These are phyloP conservation scores for Drosophila repletoides DNA, from an alignment of 1,140 invertebrate genomes.

Conservation along the genomic window DNA sequence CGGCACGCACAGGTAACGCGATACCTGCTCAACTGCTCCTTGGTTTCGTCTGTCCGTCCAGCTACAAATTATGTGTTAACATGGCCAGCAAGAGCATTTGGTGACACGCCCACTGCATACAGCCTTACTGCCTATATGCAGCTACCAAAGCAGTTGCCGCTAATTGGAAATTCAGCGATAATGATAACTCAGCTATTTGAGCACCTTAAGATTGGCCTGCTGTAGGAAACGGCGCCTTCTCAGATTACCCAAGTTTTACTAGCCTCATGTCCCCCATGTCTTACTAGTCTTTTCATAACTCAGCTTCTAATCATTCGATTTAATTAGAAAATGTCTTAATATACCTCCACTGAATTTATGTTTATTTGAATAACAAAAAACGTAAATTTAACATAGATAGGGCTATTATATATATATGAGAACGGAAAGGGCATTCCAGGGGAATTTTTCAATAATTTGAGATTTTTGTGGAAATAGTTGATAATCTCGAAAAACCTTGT, in stretches of 20 bases:
- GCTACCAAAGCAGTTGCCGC: slow-evolving; percentile 21
- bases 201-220: not conserved
- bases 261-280: too few species aligned
- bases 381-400: too few species aligned
- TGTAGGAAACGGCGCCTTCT: not conserved
- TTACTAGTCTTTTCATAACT: not conserved
- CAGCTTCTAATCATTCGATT: not conserved
- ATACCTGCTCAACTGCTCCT: slow-evolving; percentile 18
- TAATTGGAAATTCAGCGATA: slow-evolving; percentile 64
- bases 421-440: too few species aligned
- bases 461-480: too few species aligned
- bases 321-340: not conserved
- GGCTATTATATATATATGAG: too few species aligned
- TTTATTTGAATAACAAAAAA: too few species aligned
- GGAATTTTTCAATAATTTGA: too few species aligned
- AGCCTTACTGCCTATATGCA: slow-evolving; percentile 1
- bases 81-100: slow-evolving; percentile 54
- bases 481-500: too few species aligned
- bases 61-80: slow-evolving; percentile 77
- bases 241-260: not conserved
- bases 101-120: slow-evolving; percentile 51
- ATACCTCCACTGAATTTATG: not conserved
- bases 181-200: slow-evolving; percentile 57
- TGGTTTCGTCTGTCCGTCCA: not conserved
- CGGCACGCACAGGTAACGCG: slow-evolving; percentile 29